Conservation (phyloP, 2,113 vertebrate species). For the Martes martes region DNA sequence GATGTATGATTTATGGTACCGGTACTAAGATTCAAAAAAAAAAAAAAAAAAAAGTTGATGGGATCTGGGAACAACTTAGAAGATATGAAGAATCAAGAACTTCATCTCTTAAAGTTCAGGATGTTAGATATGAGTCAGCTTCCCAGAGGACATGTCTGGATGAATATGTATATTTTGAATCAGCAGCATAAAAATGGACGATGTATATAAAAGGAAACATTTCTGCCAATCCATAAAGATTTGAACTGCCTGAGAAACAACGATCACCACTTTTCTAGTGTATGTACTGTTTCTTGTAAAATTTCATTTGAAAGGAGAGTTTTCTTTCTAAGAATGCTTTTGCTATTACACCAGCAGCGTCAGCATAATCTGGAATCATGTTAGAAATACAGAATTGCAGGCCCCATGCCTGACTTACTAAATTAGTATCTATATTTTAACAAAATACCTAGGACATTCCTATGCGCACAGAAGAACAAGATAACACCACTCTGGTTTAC, state of each 20-base stretch:
- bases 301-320: background rate
- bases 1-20: background rate
- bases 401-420: background rate
- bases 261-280: background rate
- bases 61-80: background rate
- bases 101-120: background rate
- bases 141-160: background rate
- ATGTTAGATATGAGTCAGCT: background rate
- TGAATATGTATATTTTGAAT: background rate
- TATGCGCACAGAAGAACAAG: background rate
- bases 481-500: background rate
- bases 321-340: background rate
- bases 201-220: background rate
- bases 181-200: background rate
- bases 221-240: background rate
- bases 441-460: background rate
- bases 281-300: background rate
- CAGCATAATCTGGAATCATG: background rate
- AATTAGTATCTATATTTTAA: background rate
- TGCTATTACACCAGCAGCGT: background rate
- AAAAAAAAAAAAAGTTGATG: background rate
- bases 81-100: background rate
- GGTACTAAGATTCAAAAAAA: background rate
- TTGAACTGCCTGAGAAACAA: background rate
- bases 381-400: background rate